Conservation (phyloP, 2,888 invertebrate species). For the Camponotus fellah region DNA sequence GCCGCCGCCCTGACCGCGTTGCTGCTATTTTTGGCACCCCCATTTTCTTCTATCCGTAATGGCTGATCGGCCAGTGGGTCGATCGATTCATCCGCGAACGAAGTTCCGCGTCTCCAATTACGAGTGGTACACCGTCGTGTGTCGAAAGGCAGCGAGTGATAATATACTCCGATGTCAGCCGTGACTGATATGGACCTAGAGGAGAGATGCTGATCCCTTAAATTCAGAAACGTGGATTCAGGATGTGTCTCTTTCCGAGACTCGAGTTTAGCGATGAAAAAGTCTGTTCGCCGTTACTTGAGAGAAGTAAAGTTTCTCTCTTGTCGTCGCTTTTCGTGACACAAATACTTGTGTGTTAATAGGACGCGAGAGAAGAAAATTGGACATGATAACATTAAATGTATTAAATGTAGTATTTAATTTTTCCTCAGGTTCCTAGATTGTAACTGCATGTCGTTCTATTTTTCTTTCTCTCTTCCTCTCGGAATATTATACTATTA, state of each 20-base stretch:
- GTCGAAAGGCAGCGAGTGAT: slow-evolving; percentile 50
- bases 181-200: background rate
- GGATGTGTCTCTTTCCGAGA: background rate
- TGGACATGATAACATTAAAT: slow-evolving; percentile 13
- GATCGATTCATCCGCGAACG: slow-evolving; percentile 9
- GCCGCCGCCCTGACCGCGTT: slow-evolving; percentile 53
- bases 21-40: slow-evolving; percentile 63
- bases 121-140: background rate
- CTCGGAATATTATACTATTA: slow-evolving; percentile 13
- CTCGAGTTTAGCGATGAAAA: background rate
- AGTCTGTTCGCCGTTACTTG: background rate
- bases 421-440: background rate
- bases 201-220: background rate
- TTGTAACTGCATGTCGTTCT: background rate
- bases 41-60: slow-evolving; percentile 5
- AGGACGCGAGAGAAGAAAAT: slow-evolving; percentile 4
- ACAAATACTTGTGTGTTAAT: slow-evolving; percentile 2
- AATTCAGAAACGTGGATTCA: background rate
- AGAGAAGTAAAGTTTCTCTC: background rate
- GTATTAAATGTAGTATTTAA: slow-evolving; percentile 13
- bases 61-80: slow-evolving; percentile 15
- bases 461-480: slow-evolving; percentile 3
- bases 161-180: slow-evolving; percentile 28
- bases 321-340: background rate
- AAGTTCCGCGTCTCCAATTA: slow-evolving; percentile 54